phyloP scores from a whole-genome alignment of 2,797 vertebrate species.

The Aldrovandia affinis region DNA sequence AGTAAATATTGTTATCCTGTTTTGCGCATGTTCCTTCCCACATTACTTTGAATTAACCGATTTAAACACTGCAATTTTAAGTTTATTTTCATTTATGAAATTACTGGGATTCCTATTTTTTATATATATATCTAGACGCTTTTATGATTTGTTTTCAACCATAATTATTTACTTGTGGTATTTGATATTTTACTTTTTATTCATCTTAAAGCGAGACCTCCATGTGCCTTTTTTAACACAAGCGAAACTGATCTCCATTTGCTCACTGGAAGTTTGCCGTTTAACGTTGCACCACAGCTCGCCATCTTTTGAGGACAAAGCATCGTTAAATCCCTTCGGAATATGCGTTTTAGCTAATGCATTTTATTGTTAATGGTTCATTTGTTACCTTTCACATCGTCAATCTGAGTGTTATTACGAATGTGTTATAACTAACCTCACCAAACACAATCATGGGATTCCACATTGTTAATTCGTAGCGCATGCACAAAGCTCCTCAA shows the following conservation, averaged over 20 bases:
- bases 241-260: background rate
- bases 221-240: background rate
- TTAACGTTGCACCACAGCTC: conserved; percentile 32
- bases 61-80: no score
- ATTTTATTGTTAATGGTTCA: background rate
- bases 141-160: no score
- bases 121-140: no score
- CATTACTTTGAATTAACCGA: no score
- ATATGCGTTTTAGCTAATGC: background rate
- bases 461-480: background rate
- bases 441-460: background rate
- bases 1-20: no score
- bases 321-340: conserved; percentile 43
- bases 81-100: no score
- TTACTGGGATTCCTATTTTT: no score
- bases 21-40: no score
- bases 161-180: no score
- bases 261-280: background rate
- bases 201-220: no score
- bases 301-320: conserved; percentile 30
- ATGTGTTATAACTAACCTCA: background rate
- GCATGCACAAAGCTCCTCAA: background rate
- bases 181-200: no score
- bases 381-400: background rate
- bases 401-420: background rate